These are phyloP conservation scores for Cephalopholis sonnerati DNA, from an alignment of 2,113 vertebrate species.

Conservation along the genomic window DNA sequence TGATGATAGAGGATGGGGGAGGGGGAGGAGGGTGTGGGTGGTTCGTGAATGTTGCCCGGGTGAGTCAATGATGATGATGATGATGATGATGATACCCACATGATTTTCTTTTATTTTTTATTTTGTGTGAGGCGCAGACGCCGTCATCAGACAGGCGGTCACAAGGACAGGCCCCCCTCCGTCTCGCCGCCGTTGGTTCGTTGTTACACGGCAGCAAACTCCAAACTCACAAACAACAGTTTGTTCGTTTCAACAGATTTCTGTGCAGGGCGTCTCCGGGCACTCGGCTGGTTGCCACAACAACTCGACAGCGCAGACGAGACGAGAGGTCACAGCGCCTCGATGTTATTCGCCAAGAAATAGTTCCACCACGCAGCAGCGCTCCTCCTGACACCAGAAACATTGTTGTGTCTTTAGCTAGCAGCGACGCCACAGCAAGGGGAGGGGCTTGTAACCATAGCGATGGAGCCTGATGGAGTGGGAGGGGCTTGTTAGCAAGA, in stretches of 20 bases:
- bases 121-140: neutral
- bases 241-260: too few relatives aligned
- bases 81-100: slow-evolving; percentile 10
- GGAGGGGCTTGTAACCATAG: neutral
- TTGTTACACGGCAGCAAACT: slow-evolving; percentile 55
- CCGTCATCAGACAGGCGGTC: slow-evolving; percentile 30
- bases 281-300: too few relatives aligned
- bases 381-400: too few relatives aligned
- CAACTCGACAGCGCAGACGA: too few relatives aligned
- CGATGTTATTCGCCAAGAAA: neutral
- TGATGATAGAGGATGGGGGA: neutral
- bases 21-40: slow-evolving; percentile 39
- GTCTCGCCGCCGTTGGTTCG: neutral
- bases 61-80: slow-evolving; percentile 39
- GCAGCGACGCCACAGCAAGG: neutral
- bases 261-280: too few relatives aligned
- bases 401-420: neutral
- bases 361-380: neutral
- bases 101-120: slow-evolving; percentile 33
- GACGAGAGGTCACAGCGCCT: neutral
- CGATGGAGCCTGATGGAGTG: neutral
- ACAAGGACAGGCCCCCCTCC: slow-evolving; percentile 56
- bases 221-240: slow-evolving; percentile 38
- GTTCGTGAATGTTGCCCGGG: slow-evolving; percentile 46
- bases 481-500: neutral